Evolutionary conservation across 2,888 invertebrate species (phyloP).

Genomic region (Cyrtodaria siliqua): DNA sequence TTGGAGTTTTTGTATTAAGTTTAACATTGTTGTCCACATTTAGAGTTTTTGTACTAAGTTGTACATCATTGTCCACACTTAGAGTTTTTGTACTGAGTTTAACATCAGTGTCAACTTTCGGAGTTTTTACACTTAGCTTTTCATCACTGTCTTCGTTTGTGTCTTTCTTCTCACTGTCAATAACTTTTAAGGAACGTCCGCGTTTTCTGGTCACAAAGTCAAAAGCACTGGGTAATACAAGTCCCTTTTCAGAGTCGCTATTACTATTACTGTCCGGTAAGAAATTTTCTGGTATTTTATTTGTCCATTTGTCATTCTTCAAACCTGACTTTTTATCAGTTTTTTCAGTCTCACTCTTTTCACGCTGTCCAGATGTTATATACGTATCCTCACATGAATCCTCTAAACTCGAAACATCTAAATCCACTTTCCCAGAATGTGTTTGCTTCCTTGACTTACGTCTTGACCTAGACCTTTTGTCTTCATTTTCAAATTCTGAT

Average conservation of each 20-base stretch:
- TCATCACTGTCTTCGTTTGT: no score
- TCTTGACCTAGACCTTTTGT: neutral
- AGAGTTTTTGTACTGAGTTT: neutral
- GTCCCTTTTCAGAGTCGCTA: neutral
- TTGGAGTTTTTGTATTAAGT: no score
- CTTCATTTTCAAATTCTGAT: neutral
- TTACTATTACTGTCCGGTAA: no score
- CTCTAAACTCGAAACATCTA: neutral
- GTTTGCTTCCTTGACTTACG: neutral
- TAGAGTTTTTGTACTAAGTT: no score
- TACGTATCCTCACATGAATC: no score
- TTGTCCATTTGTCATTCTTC: neutral
- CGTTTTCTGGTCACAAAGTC: slow-evolving; percentile 11
- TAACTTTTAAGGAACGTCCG: slow-evolving; percentile 14
- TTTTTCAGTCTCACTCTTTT: neutral
- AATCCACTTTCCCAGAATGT: neutral
- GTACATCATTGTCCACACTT: neutral
- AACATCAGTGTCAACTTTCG: no score
- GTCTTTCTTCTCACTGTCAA: no score
- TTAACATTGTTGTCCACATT: no score
- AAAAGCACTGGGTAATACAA: neutral
- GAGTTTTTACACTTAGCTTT: no score
- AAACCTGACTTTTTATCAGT: neutral
- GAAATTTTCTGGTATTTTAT: no score
- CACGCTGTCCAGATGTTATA: no score